Percentiles rank a stretch among this genome's conserved stretches.
These are phyloP conservation scores for Mastomys natalensis DNA, from an alignment of 2,113 vertebrate genomes.

Conservation along the genomic window DNA sequence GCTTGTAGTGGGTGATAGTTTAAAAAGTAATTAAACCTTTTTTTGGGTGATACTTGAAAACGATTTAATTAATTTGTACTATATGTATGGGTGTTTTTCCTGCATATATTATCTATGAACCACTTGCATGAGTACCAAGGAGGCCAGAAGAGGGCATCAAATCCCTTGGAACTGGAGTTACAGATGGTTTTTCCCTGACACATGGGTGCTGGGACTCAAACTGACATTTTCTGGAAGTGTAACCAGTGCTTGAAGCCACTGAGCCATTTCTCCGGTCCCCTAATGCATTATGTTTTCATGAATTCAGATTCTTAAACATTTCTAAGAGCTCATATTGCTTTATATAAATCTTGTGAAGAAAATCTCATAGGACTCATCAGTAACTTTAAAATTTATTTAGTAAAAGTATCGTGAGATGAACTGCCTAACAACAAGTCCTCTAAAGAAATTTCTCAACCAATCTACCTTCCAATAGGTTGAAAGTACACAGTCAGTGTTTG, in stretches of 20 bases:
- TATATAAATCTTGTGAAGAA: background rate
- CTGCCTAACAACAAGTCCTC: background rate
- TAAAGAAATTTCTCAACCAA: background rate
- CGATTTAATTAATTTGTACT: background rate
- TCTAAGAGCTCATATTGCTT: background rate
- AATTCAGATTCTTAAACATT: constrained; percentile 9
- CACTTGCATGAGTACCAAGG: background rate
- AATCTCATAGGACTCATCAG: background rate
- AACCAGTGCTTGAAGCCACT: too few species aligned
- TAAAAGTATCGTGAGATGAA: background rate
- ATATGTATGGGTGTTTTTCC: background rate
- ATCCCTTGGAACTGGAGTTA: background rate
- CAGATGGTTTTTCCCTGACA: background rate
- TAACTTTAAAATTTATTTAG: constrained; percentile 9
- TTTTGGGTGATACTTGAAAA: background rate
- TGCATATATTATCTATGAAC: background rate
- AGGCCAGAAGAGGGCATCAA: background rate
- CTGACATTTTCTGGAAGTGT: background rate
- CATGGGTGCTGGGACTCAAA: background rate
- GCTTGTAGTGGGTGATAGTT: background rate
- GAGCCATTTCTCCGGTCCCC: background rate
- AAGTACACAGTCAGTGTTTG: background rate
- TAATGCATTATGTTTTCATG: background rate
- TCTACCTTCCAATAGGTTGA: background rate
- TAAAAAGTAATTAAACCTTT: background rate